Evolutionary conservation across 2,888 invertebrate genomes (phyloP), one percentile per base, ranked within the genome.

Genomic region (Nemotelus nigrinus): DNA sequence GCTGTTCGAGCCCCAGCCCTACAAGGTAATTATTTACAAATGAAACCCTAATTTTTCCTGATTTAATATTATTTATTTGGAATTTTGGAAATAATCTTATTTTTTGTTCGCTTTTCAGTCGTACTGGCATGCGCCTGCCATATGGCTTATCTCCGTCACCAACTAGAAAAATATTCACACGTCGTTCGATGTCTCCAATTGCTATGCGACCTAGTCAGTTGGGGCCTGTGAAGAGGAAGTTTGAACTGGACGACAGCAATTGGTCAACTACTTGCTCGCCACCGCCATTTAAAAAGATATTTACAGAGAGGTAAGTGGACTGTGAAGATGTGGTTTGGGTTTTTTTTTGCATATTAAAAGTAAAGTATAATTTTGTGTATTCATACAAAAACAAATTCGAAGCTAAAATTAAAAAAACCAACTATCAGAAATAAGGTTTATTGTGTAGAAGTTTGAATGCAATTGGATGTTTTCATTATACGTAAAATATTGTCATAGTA

Each of bases 151-250:
- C 94, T 6, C 95, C 95, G 43, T 95, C 95, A 80, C 96, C 96
- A 2, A 96, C 96, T 47, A 90, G 96, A 80, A 94, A 94, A 82
- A 91, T 91, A 72, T 94, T 93, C 86, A 93, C 93, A 70, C 90
- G 95, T 82, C 92, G 95, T 78, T 96, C 96, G 82, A 91, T 96
- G 82, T 96, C 96, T 80, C 97, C 97, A 0, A 96, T 96, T 82
- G 92, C 95, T 8, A 91, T 95, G 87, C 89, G 96, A 76, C 93
- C 94, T 25, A 93, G 93, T 70, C 90, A 91, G 80, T 88, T 94
- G 83, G 93, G 92, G 70, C 92, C 92, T 0, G 91, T 92, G 41
- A 88, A 89, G 80, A 86, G 91, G 41, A 87, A 87, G 80, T 87
- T 87, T 76, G 87, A 87, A 75, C 78, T 87, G 63, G 86, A 87